A percentile compares a stretch with the other conserved stretches of the same genome.
Conservation (phyloP, 2,888 invertebrate genomes). For the Coenonympha glycerion region DNA sequence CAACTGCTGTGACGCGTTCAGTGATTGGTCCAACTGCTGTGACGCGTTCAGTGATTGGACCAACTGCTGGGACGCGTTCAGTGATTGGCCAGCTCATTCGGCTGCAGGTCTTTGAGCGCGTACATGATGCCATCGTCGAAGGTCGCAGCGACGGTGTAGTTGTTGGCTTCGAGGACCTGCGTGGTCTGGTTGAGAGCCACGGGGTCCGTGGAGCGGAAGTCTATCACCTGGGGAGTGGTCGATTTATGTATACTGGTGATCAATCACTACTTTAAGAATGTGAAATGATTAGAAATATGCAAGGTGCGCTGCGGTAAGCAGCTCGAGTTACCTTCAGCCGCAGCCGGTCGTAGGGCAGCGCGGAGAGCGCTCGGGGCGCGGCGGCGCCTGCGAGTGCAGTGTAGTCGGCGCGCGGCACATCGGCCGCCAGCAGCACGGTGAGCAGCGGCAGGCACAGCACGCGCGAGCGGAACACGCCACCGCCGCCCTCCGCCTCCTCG, state of each 20-base stretch:
- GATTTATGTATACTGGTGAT: too few species aligned
- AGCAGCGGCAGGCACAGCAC: slow-evolving; percentile 91
- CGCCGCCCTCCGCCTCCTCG: slow-evolving; percentile 56
- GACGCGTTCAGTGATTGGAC: too few species aligned
- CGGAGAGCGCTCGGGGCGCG: slow-evolving; percentile 64
- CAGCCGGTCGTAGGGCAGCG: slow-evolving; percentile 69
- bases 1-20: too few species aligned
- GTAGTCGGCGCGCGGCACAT: slow-evolving; percentile 80
- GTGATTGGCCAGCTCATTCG: neutral
- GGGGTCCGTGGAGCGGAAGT: slow-evolving; percentile 47
- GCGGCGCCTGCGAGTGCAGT: slow-evolving; percentile 79
- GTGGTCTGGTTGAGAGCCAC: slow-evolving; percentile 47
- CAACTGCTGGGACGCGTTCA: too few species aligned
- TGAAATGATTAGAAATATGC: too few species aligned
- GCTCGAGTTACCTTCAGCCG: slow-evolving; percentile 39
- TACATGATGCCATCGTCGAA: slow-evolving; percentile 53
- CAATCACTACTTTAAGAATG: too few species aligned
- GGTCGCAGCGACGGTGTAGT: slow-evolving; percentile 55
- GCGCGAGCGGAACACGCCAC: slow-evolving; percentile 78
- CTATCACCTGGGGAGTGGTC: slow-evolving; percentile 47
- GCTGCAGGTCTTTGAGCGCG: slow-evolving; percentile 33
- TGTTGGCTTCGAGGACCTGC: slow-evolving; percentile 45
- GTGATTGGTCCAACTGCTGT: too few species aligned
- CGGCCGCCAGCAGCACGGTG: slow-evolving; percentile 86
- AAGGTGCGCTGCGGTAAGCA: neutral